Conservation (phyloP, 2,888 invertebrate species). For the Sarcophaga caerulescens region DNA sequence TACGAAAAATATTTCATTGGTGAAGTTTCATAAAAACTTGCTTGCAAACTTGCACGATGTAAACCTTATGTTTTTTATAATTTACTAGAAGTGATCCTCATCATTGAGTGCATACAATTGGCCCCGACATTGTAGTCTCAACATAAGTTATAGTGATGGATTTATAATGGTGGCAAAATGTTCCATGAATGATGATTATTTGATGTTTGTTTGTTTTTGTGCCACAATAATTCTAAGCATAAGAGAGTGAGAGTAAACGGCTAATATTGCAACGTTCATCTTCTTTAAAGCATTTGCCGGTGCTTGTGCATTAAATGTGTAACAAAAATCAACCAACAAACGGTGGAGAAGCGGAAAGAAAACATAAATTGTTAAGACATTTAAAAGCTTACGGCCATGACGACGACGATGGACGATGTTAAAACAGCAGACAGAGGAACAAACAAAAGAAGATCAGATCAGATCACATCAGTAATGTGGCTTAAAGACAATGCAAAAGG, state of each 20-base stretch:
- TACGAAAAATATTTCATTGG: too few species aligned
- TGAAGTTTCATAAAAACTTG: too few species aligned
- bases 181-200: constrained; percentile 60
- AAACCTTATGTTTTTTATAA: too few species aligned
- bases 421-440: constrained; percentile 1
- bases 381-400: constrained; percentile 61
- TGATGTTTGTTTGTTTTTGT: constrained; percentile 50
- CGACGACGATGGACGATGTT: background rate
- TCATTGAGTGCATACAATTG: too few species aligned
- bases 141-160: constrained; percentile 50
- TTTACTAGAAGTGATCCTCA: too few species aligned
- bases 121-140: background rate
- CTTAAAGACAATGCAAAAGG: constrained; percentile 12
- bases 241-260: background rate
- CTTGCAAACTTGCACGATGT: too few species aligned
- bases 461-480: constrained; percentile 30
- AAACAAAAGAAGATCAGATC: constrained; percentile 38
- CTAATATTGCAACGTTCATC: background rate
- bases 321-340: constrained; percentile 15
- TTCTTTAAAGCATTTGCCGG: constrained; percentile 19
- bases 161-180: constrained; percentile 64
- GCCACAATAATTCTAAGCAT: constrained; percentile 46
- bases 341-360: constrained; percentile 8
- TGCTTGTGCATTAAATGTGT: constrained; percentile 14
- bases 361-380: constrained; percentile 66